A percentile compares a stretch with the other conserved stretches of the same genome.
Evolutionary conservation across 1,140 invertebrate genomes (phyloP).

Genomic region (Sitobion miscanthi): DNA sequence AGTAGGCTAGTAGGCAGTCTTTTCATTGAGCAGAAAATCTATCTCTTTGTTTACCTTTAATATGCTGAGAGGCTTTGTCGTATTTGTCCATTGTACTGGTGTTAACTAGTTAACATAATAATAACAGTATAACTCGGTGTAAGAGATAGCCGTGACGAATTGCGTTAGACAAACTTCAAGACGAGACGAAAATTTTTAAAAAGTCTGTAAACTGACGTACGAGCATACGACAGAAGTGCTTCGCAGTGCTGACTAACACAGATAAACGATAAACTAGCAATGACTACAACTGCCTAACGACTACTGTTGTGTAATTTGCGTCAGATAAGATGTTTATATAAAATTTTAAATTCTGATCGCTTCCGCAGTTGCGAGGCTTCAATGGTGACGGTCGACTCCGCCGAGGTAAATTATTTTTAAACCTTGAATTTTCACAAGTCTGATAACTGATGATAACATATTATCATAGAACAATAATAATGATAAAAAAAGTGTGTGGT

Average conservation of each 20-base stretch:
- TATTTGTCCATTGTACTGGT: background rate
- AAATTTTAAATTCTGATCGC: background rate
- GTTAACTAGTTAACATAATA: background rate
- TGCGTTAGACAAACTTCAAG: background rate
- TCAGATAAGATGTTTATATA: no score
- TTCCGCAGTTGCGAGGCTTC: background rate
- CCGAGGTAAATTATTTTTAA: background rate
- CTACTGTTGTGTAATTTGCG: no score
- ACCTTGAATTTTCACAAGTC: background rate
- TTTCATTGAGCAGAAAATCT: background rate
- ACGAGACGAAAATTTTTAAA: background rate
- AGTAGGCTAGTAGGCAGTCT: background rate
- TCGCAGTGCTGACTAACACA: background rate
- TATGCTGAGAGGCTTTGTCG: background rate
- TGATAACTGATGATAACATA: background rate
- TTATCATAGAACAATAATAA: no score
- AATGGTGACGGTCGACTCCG: background rate
- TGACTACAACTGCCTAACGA: no score
- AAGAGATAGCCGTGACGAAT: background rate
- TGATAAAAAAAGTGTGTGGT: no score
- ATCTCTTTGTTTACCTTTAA: slow-evolving; percentile 32
- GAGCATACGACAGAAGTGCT: background rate
- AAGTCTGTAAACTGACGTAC: background rate
- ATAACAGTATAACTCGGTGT: background rate
- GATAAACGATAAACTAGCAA: background rate